phyloP scores from a whole-genome alignment of 2,113 vertebrate species.

The Centropristis striata region DNA sequence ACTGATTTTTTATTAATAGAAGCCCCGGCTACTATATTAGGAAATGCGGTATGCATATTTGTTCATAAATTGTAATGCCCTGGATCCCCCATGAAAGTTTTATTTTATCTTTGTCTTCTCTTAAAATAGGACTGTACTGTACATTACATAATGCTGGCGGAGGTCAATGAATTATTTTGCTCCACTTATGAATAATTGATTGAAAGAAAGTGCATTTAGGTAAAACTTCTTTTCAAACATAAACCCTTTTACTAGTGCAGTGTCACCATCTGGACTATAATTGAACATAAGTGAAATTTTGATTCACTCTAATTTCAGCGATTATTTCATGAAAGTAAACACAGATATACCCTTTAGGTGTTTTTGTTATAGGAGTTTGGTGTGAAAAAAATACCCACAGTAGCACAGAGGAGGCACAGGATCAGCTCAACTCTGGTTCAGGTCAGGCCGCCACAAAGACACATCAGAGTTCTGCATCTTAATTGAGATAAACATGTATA shows the following conservation, averaged over 20 bases:
- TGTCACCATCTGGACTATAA: background rate
- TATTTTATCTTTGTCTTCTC: background rate
- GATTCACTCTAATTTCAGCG: background rate
- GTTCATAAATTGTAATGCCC: no score
- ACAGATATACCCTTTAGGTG: background rate
- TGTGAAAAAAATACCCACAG: background rate
- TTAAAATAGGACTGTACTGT: background rate
- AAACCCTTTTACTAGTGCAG: no score
- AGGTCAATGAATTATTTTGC: background rate
- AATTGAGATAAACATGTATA: conserved; percentile 34
- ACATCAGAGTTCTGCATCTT: conserved; percentile 12
- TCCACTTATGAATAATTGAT: background rate
- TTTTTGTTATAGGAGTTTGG: background rate
- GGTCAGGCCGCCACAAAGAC: background rate
- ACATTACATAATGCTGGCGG: background rate
- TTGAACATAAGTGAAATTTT: background rate
- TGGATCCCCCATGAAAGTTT: no score
- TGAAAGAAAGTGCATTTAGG: background rate
- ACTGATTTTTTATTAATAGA: no score
- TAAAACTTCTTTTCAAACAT: background rate
- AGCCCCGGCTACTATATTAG: no score
- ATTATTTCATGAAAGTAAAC: background rate
- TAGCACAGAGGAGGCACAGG: background rate
- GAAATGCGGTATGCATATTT: no score
- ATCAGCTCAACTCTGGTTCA: background rate